Base-by-base conservation (phyloP, 2,113 vertebrate genomes). In the Aviceda subcristata region DNA sequence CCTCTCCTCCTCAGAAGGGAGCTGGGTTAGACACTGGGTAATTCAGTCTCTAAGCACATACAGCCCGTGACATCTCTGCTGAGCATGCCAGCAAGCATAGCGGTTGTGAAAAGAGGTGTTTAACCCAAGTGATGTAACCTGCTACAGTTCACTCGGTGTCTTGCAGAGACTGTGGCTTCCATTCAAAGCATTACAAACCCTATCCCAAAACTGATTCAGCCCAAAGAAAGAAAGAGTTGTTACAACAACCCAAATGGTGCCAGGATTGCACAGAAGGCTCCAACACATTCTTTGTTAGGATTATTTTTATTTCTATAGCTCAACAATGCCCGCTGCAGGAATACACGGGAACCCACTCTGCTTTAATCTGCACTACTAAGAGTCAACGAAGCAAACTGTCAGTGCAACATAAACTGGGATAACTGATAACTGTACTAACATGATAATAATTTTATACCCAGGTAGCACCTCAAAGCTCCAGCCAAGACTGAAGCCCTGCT, bases 141-240 rank as follows among this genome's bases (percentile, higher is more conserved):
- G 86, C 77, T 57, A 56, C 84, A 57, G 83, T 30, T 80, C 80
- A 48, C 83, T 77, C 0, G 0, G 29, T 68, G 48, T 55, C 84
- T 53, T 89, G 51, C 77, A 91, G 88, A 89, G 83, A 63, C 74
- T 38, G 69, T 78, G 84, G 73, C 55, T 95, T 77, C 84, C 74
- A 43, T 79, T 92, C 95, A 96, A 83, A 92, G 57, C 71, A 74
- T 66, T 84, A 50, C 71, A 80, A 50, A 79, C 67, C 79, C 91
- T 46, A 53, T 45, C 62, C 87, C 3, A 0, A 86, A 94, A 76
- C n/a, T 1, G 0, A 73, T 69, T 90, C 91, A 95, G 71, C 63
- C 62, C 71, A 85, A 93, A 87, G 69, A 97, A 95, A 86, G 72
- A 59, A 39, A 20, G 69, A 95, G 62, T 79, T 94, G 87, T 95